These are phyloP conservation scores for Aphaenogaster ashmeadi DNA, from an alignment of 1,140 invertebrate genomes.

Conservation along the genomic window DNA sequence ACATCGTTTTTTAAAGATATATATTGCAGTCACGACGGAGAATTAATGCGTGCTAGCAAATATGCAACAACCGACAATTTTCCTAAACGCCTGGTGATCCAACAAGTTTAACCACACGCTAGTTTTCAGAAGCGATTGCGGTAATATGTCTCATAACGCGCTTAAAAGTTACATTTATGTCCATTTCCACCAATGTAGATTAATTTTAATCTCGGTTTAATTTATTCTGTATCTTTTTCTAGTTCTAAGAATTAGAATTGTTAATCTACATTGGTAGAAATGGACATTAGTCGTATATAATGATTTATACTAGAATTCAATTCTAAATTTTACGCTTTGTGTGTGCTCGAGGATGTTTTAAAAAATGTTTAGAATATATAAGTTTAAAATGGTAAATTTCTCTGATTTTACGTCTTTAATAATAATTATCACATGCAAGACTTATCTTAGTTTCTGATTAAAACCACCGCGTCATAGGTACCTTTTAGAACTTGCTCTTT, in stretches of 20 bases:
- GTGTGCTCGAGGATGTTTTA: neutral
- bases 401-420: neutral
- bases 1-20: constrained; percentile 33
- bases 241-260: too few species aligned
- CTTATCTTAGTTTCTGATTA: neutral
- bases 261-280: too few species aligned
- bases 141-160: constrained; percentile 9
- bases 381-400: neutral
- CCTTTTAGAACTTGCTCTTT: neutral
- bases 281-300: too few species aligned
- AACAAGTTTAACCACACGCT: constrained; percentile 13
- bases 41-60: neutral
- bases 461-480: neutral
- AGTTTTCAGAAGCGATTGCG: constrained; percentile 42
- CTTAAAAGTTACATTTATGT: neutral
- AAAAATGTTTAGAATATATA: neutral
- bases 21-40: constrained; percentile 2
- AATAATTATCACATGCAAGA: neutral
- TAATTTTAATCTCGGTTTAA: too few species aligned
- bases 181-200: too few species aligned
- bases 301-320: neutral
- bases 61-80: constrained; percentile 36
- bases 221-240: too few species aligned
- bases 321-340: neutral
- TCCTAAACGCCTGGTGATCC: constrained; percentile 28